Evolutionary conservation across 1,140 invertebrate species (phyloP), one percentile per base, ranked within the genome.

Genomic region (Drosophila pseudoananassae): DNA sequence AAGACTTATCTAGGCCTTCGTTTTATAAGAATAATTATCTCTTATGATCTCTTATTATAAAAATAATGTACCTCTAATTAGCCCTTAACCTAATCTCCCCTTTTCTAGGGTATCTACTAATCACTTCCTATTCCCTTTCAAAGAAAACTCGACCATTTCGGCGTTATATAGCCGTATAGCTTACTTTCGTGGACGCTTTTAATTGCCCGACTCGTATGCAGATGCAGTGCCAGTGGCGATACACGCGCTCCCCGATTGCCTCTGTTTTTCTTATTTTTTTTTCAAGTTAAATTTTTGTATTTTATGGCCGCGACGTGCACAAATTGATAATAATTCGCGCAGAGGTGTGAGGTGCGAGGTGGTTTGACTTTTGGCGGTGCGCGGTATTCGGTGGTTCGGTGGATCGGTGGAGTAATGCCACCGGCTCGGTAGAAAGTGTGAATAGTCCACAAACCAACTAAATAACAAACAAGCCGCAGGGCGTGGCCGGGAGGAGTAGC

Each of bases 231-330:
- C 56, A 56, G 53, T 46, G 54, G 53, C 65, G 17, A 55, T 69
- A 71, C 66, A 59, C 65, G 53, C 54, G 66, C 59, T 38, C 46
- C 72, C 77, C 65, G 81, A 76, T 76, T 72, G 68, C 20, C 60
- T 87, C 10, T 36, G 12, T n/a, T 10, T 36, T 36, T 36, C 4
- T 36, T 36, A 36, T 12, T 12, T 36, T 36, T 36, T 36, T 20
- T 20, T 3, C 20, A 20, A 20, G 20, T 20, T 20, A 3, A 3
- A 27, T 12, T 36, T 36, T 36, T 36, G 33, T 36, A n/a, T 36
- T 85, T 85, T 85, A 87, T 85, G 79, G 74, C 70, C n/a, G 52
- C 64, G 83, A 85, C 82, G 82, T 85, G 82, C 83, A 82, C 82
- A 87, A 82, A 85, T 87, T 85, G 78, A 82, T 87, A 87, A 85